Conservation (phyloP, 2,113 vertebrate genomes). For the Macrotis lagotis region DNA sequence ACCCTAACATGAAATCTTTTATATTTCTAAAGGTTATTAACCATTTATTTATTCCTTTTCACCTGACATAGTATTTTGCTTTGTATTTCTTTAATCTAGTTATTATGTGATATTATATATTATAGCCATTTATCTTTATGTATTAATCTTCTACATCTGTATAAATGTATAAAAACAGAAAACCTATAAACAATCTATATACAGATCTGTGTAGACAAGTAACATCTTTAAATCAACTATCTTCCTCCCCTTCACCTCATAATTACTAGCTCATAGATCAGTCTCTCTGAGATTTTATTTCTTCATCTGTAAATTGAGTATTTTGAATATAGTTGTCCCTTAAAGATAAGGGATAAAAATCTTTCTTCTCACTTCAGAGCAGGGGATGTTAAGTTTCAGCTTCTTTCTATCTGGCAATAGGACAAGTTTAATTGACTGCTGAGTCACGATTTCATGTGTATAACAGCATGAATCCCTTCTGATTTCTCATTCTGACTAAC, state of each 20-base stretch:
- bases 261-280: background rate
- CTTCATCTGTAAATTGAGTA: background rate
- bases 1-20: background rate
- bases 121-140: background rate
- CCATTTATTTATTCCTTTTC: background rate
- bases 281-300: background rate
- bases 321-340: no score
- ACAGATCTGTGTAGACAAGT: background rate
- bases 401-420: no score
- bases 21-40: background rate
- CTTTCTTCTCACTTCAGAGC: no score
- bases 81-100: background rate
- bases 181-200: no score
- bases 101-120: background rate
- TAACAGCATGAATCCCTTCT: no score
- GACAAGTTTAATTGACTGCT: no score
- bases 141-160: background rate
- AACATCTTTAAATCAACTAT: background rate
- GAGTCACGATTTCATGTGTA: no score
- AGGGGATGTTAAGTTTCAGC: no score
- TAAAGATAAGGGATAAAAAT: no score
- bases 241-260: background rate
- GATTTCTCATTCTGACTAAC: no score
- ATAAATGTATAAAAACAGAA: no score
- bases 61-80: background rate